Evolutionary conservation across 2,113 vertebrate species (phyloP).

Genomic region (Rallus limicola): DNA sequence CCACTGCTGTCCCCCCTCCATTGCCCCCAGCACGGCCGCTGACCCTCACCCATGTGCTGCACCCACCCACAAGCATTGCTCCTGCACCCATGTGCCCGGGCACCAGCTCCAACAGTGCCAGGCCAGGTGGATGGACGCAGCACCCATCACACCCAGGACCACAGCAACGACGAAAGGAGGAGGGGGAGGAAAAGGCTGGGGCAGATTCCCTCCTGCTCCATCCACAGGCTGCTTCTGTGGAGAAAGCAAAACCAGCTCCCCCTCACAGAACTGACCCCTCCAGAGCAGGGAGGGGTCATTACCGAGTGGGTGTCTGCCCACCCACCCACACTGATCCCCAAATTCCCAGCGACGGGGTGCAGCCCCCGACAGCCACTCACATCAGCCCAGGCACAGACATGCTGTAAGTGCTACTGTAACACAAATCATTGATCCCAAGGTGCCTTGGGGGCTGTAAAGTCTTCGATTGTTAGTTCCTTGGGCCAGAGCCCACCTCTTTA

Average conservation of each 20-base stretch:
- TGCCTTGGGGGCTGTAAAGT: neutral
- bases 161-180: rapidly evolving
- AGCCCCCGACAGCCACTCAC: neutral
- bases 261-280: rapidly evolving
- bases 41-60: neutral
- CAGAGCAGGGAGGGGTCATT: neutral
- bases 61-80: neutral
- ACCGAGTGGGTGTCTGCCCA: neutral
- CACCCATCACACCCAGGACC: neutral
- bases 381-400: neutral
- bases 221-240: neutral
- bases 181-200: neutral
- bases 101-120: rapidly evolving
- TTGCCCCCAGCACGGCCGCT: neutral
- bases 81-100: neutral
- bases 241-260: neutral
- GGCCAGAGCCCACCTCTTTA: constrained; percentile 6
- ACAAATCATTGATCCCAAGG: neutral
- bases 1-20: neutral
- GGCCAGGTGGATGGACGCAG: neutral
- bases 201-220: neutral
- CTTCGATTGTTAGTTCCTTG: neutral
- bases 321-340: neutral
- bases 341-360: neutral
- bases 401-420: constrained; percentile 5